A percentile compares a stretch with the other conserved stretches of the same genome.
These are phyloP conservation scores for Ashinkailepas kermadecensis DNA, from an alignment of 2,888 invertebrate species.

Conservation along the genomic window DNA sequence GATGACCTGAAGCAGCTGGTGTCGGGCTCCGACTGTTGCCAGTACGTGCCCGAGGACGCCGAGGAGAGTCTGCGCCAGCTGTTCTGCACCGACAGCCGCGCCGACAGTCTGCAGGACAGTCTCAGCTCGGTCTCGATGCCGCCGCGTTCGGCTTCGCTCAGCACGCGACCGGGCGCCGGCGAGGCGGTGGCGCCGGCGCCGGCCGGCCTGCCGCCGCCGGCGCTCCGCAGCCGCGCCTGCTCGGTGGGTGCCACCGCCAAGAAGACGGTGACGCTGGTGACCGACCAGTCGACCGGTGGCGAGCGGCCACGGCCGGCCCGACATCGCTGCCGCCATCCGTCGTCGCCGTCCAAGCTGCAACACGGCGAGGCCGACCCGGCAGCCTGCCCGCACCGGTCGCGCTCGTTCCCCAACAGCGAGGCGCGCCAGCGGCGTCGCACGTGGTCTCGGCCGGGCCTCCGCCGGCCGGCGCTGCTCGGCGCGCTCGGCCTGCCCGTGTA, in stretches of 20 bases:
- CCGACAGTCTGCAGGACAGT: background rate
- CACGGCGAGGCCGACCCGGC: slow-evolving; percentile 18
- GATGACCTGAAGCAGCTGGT: slow-evolving; percentile 40
- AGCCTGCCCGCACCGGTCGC: slow-evolving; percentile 3
- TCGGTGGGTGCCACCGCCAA: slow-evolving; percentile 10
- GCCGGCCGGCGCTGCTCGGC: slow-evolving; percentile 27
- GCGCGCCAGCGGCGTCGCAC: slow-evolving; percentile 10
- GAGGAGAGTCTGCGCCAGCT: background rate
- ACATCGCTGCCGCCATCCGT: background rate
- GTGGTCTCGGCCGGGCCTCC: background rate
- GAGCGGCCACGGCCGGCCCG: background rate
- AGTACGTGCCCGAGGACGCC: slow-evolving; percentile 22
- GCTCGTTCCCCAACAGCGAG: slow-evolving; percentile 21
- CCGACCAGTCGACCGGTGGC: background rate
- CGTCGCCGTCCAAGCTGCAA: slow-evolving; percentile 7
- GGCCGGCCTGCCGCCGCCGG: background rate
- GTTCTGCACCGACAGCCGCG: slow-evolving; percentile 6
- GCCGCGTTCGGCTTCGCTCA: slow-evolving; percentile 10
- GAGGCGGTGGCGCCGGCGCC: background rate
- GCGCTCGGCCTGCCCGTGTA: slow-evolving; percentile 32
- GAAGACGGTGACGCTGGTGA: slow-evolving; percentile 23
- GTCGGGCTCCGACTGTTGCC: slow-evolving; percentile 28
- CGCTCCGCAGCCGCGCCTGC: background rate
- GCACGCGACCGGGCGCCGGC: background rate
- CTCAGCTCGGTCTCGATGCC: background rate